A percentile compares a stretch with the other conserved stretches of the same genome.
Conservation (phyloP, 2,888 invertebrate species). For the Odontomyia ornata region DNA sequence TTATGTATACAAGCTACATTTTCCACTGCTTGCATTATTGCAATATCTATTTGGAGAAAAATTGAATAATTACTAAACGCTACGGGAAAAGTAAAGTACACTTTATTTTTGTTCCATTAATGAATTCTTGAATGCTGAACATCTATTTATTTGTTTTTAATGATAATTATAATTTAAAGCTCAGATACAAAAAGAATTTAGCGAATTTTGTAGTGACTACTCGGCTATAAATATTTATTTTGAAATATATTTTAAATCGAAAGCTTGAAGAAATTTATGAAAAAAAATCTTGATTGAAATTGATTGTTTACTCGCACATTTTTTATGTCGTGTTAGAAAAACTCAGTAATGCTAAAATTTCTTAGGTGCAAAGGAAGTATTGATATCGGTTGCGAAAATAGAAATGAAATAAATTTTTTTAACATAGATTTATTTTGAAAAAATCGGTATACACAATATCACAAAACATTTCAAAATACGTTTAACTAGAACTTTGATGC, state of each 20-base stretch:
- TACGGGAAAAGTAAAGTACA: slow-evolving; percentile 16
- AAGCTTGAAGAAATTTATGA: no score
- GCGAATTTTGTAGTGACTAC: background rate
- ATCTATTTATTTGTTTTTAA: no score
- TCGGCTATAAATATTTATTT: background rate
- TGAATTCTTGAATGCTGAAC: no score
- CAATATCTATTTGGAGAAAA: no score
- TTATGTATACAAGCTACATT: no score
- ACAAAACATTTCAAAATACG: slow-evolving; percentile 26
- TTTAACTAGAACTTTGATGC: background rate
- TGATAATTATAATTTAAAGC: background rate
- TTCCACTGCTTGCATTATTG: no score
- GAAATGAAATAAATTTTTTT: slow-evolving; percentile 3
- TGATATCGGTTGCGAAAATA: background rate
- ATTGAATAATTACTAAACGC: slow-evolving; percentile 39
- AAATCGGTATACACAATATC: slow-evolving; percentile 23
- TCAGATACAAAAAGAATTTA: slow-evolving; percentile 16
- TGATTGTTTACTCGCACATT: background rate
- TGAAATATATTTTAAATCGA: background rate
- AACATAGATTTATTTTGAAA: background rate
- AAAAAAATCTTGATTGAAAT: background rate
- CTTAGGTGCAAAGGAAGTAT: background rate
- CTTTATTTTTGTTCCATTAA: slow-evolving; percentile 7
- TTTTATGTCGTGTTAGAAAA: background rate
- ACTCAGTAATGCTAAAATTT: background rate